These are phyloP conservation scores for Archaeoteleia sp. DNA, from an alignment of 2,888 invertebrate species.

Conservation along the genomic window DNA sequence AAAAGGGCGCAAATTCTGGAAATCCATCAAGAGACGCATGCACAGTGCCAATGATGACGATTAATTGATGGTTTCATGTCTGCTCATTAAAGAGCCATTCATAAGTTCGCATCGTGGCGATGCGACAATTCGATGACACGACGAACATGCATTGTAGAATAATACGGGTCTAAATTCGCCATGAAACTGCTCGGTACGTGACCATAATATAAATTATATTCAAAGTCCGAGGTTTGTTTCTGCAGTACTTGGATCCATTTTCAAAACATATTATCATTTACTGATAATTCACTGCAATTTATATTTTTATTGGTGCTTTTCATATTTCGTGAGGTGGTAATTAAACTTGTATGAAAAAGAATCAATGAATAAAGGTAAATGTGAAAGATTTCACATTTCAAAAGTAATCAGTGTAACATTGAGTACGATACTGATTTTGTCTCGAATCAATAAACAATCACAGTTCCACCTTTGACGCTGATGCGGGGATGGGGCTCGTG, in stretches of 20 bases:
- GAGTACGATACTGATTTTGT: too few relatives aligned
- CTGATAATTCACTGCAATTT: too few relatives aligned
- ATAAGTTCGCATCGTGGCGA: conserved; percentile 46
- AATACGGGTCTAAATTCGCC: conserved; percentile 52
- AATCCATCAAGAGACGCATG: conserved; percentile 18
- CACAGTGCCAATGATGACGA: conserved; percentile 39
- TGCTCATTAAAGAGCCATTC: conserved; percentile 53
- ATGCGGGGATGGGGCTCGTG: too few relatives aligned
- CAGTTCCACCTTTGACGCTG: too few relatives aligned
- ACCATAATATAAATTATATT: conserved; percentile 47
- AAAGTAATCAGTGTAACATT: too few relatives aligned
- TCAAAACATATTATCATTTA: conserved; percentile 6
- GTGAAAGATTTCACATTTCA: too few relatives aligned
- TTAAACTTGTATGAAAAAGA: too few relatives aligned
- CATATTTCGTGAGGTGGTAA: too few relatives aligned
- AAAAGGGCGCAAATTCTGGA: conserved; percentile 22
- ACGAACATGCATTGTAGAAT: conserved; percentile 49
- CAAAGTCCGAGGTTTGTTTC: conserved; percentile 34
- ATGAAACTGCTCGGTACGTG: conserved; percentile 51
- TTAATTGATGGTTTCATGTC: conserved; percentile 54
- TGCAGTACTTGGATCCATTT: conserved; percentile 8
- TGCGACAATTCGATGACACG: conserved; percentile 44
- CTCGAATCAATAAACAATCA: too few relatives aligned
- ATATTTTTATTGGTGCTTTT: too few relatives aligned
- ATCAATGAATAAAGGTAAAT: too few relatives aligned